Evolutionary conservation across 2,888 invertebrate genomes (phyloP).

Genomic region (Suillia variegata): DNA sequence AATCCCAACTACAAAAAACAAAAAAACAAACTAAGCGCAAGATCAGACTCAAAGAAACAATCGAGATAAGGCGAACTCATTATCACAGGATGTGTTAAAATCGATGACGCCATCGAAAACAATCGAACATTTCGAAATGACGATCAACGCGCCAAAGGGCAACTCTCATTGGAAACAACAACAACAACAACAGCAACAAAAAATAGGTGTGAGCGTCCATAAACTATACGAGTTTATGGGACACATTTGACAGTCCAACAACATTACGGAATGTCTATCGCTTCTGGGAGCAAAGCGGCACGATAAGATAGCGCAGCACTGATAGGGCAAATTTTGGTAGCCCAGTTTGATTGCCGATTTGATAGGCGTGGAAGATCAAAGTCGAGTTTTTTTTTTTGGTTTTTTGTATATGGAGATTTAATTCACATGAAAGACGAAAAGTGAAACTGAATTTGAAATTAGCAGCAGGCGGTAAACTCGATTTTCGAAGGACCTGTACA

Average conservation of each 20-base stretch:
- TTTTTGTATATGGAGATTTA: too few species aligned
- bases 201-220: conserved; percentile 41
- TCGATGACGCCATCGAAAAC: conserved; percentile 41
- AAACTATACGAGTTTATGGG: conserved; percentile 51
- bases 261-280: background rate
- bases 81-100: conserved; percentile 52
- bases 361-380: background rate
- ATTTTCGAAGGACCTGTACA: too few species aligned
- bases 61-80: conserved; percentile 50
- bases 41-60: conserved; percentile 28
- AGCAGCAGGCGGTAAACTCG: background rate
- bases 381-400: too few species aligned
- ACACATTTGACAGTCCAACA: conserved; percentile 40
- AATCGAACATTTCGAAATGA: background rate
- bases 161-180: too few species aligned
- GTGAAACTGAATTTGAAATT: background rate
- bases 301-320: background rate
- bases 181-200: too few species aligned
- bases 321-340: background rate
- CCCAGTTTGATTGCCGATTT: background rate
- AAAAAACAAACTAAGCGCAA: conserved; percentile 4
- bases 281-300: too few species aligned
- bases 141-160: too few species aligned
- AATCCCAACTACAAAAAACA: background rate
- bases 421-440: background rate